A percentile compares a stretch with the other conserved stretches of the same genome.
Conservation (phyloP, 1,140 invertebrate genomes). For the Apis mellifera region Amel_HAv3.1 CM009938.2:12222001-12222500, state of each 20-base stretch:
- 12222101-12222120: conserved; percentile 82
- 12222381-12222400: neutral
- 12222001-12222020: too few species aligned
- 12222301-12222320: too few species aligned
- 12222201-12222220: neutral
- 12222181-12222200: neutral
- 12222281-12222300: too few species aligned
- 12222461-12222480: too few species aligned
- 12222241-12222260: neutral
- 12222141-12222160: conserved; percentile 90
- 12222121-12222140: conserved; percentile 84
- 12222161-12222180: conserved; percentile 75
- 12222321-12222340: neutral
- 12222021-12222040: neutral
- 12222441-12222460: neutral
- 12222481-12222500: too few species aligned
- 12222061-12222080: conserved; percentile 88
- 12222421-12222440: too few species aligned
- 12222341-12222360: too few species aligned
- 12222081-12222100: conserved; percentile 89
- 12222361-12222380: neutral
- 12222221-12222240: neutral
- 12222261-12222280: neutral
- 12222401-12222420: too few species aligned
- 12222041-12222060: conserved; percentile 88